phyloP scores from a whole-genome alignment of 2,113 vertebrate genomes.

The Leptobrachium leishanense region DNA sequence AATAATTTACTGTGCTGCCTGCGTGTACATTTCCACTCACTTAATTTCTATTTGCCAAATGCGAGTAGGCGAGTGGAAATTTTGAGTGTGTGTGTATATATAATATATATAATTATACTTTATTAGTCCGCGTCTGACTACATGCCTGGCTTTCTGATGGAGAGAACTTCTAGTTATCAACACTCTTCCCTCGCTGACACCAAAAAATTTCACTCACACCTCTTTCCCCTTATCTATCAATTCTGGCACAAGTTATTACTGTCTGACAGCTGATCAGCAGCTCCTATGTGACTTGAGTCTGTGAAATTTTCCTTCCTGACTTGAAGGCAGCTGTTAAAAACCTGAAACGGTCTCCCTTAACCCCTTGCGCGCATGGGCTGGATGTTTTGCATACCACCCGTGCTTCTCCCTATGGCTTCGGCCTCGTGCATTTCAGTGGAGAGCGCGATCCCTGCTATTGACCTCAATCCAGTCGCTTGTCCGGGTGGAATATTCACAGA shows the following conservation, averaged over 20 bases:
- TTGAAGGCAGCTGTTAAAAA: constrained; percentile 34
- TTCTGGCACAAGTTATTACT: constrained; percentile 45
- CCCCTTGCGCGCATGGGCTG: neutral
- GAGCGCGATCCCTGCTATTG: neutral
- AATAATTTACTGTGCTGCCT: too few species aligned
- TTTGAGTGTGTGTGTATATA: too few species aligned
- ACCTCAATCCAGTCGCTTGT: neutral
- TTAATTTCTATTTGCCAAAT: too few species aligned
- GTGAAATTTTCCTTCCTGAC: constrained; percentile 29
- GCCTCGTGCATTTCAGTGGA: neutral
- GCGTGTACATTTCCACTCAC: too few species aligned
- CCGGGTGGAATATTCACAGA: neutral
- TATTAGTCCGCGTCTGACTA: neutral
- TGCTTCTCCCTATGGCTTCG: neutral
- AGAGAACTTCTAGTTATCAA: constrained; percentile 29
- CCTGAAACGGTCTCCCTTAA: constrained; percentile 13
- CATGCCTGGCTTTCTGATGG: constrained; percentile 11
- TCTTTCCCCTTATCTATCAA: constrained; percentile 32
- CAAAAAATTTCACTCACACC: constrained; percentile 32
- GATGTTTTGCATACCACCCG: neutral
- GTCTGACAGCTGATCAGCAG: constrained; percentile 41
- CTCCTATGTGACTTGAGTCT: constrained; percentile 40
- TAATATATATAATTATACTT: too few species aligned
- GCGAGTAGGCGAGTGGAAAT: too few species aligned
- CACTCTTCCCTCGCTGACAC: constrained; percentile 18